Base-by-base conservation (phyloP, 23 tunicate species). In the Halocynthia aurantium region DNA sequence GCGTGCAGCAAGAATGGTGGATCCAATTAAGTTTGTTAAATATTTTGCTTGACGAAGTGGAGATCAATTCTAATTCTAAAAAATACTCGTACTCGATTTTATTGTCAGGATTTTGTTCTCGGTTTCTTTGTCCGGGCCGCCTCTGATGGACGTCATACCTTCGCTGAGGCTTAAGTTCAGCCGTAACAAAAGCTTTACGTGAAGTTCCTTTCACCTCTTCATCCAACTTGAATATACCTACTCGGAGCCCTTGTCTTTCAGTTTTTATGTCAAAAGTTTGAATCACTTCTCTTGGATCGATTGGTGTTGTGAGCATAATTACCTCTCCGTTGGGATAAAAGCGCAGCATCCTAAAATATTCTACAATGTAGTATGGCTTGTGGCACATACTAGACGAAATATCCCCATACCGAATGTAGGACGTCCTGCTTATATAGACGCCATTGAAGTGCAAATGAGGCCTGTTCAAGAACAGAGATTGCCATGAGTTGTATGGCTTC, bases 391-490 rank as follows among this genome's bases (percentile, higher is more conserved):
- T 12, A 18, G 63, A 53, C 20, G 22, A 62, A 31, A 31, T 31
- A 74, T 53, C 78, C 1, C 78, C 65, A 13, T 62, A n/a, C 17
- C 78, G 67, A 10, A 74, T 8, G 57, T 74, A 74, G 13, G 78
- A 74, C 8, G 67, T 74, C 13, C 56, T 52, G 6, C 78, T 74
- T 10, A 74, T 74, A 17, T 74, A 74, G 8, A 74, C 78, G 10
- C 78, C 78, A 55, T 74, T 62, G 10, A 74, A 13, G 66, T 74
- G 78, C 19, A 74, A 10, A 53, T 74, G 78, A 5, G 78, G 78
- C 4, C 57, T 74, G 58, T 8, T 54, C 50, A 56, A 51, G 56
- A 74, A 74, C 15, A 5, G 78, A 53, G 55, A 20, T 56, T 74
- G 12, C 78, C 78, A 74, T 8, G 62, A 53, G 57, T 8, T 10